A percentile compares a stretch with the other conserved stretches of the same genome.
Evolutionary conservation across 2,797 vertebrate genomes (phyloP).

Genomic region (Heliangelus exortis): DNA sequence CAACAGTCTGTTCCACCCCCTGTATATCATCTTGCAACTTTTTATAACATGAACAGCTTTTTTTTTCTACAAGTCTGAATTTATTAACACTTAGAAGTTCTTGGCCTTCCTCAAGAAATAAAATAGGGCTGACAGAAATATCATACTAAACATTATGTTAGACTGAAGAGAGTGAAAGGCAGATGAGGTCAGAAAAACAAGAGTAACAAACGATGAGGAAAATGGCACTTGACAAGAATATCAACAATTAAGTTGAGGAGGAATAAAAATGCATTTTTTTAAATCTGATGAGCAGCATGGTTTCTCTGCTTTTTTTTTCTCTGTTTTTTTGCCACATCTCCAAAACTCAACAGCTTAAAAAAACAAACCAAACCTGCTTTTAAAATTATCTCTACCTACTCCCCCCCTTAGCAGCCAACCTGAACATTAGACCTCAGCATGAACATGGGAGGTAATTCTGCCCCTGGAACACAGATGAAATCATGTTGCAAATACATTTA

Average conservation of each 20-base stretch:
- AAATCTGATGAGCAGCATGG: not conserved
- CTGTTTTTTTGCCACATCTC: too few relatives aligned
- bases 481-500: not conserved
- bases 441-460: slow-evolving; percentile 24
- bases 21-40: not conserved
- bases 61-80: not conserved
- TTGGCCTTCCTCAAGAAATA: not conserved
- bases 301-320: not conserved
- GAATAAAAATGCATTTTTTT: not conserved
- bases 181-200: not conserved
- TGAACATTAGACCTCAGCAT: not conserved
- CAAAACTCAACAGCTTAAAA: not conserved
- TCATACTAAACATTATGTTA: not conserved
- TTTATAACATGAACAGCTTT: not conserved
- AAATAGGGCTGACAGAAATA: not conserved
- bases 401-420: not conserved
- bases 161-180: not conserved
- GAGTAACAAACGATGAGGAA: not conserved
- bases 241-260: not conserved
- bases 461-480: not conserved
- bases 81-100: not conserved
- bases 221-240: not conserved
- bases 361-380: not conserved
- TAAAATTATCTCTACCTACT: not conserved
- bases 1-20: not conserved